A percentile compares a stretch with the other conserved stretches of the same genome.
Conservation (phyloP, 1,140 invertebrate species). For the Babylonia areolata region DNA sequence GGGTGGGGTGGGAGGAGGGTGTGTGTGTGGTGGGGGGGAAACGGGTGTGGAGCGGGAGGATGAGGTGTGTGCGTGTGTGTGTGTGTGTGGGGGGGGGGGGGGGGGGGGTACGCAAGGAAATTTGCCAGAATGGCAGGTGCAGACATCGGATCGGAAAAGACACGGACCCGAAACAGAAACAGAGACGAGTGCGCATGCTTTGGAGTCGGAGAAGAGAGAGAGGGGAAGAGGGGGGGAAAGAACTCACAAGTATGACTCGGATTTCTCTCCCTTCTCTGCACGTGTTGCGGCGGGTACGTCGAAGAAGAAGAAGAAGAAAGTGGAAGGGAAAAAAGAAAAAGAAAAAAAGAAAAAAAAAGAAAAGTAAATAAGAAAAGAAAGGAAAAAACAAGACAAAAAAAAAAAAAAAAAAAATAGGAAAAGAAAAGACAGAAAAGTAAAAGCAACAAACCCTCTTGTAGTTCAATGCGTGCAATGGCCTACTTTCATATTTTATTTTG, state of each 20-base stretch:
- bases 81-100: no score
- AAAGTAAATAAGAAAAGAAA: no score
- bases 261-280: not conserved
- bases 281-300: no score
- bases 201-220: not conserved
- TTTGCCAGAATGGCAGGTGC: constrained; percentile 15
- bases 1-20: no score
- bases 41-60: no score
- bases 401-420: not conserved
- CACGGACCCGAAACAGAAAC: constrained; percentile 7
- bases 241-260: constrained; percentile 4
- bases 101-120: no score
- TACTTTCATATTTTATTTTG: no score
- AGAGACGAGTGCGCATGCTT: constrained; percentile 19
- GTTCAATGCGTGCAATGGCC: no score
- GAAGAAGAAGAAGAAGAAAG: not conserved
- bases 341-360: not conserved
- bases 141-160: constrained; percentile 23
- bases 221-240: not conserved
- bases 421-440: not conserved
- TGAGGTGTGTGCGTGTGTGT: no score
- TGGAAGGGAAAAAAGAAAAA: not conserved
- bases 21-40: no score
- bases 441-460: not conserved
- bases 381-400: not conserved